Evolutionary conservation across 2,888 invertebrate species (phyloP).

Genomic region (Polydrusus tereticollis): DNA sequence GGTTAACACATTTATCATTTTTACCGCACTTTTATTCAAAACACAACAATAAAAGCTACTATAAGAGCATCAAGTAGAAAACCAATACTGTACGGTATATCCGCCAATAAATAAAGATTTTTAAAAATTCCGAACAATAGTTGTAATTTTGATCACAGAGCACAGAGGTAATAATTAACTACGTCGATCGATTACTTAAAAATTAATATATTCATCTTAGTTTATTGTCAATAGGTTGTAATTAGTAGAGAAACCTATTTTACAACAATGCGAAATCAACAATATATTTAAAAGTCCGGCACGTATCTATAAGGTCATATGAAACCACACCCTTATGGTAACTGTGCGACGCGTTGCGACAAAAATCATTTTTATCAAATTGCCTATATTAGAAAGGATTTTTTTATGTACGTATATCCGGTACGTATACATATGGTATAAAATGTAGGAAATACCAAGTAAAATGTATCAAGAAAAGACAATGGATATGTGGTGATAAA

Average conservation of each 20-base stretch:
- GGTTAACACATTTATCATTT: slow-evolving; percentile 40
- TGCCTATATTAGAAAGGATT: slow-evolving; percentile 40
- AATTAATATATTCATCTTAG: slow-evolving; percentile 1
- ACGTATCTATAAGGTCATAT: slow-evolving; percentile 36
- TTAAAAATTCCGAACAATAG: slow-evolving; percentile 6
- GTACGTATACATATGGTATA: neutral
- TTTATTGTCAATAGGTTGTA: slow-evolving; percentile 22
- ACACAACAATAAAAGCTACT: neutral
- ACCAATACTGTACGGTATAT: neutral
- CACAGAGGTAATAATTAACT: neutral
- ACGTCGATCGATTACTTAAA: neutral
- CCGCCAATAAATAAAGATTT: neutral
- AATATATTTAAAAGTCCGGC: slow-evolving; percentile 41
- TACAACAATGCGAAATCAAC: slow-evolving; percentile 33
- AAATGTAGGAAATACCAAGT: neutral
- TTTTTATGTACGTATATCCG: slow-evolving; percentile 14
- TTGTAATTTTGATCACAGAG: neutral
- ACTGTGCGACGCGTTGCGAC: slow-evolving; percentile 11
- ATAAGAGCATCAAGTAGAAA: neutral
- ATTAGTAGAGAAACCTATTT: slow-evolving; percentile 15
- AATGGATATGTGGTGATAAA: neutral
- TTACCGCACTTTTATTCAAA: neutral
- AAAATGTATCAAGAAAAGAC: neutral
- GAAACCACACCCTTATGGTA: slow-evolving; percentile 39
- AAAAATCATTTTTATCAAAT: slow-evolving; percentile 24